Base-by-base conservation (phyloP, 2,888 invertebrate genomes). In the Oxystoma pomonae region DNA sequence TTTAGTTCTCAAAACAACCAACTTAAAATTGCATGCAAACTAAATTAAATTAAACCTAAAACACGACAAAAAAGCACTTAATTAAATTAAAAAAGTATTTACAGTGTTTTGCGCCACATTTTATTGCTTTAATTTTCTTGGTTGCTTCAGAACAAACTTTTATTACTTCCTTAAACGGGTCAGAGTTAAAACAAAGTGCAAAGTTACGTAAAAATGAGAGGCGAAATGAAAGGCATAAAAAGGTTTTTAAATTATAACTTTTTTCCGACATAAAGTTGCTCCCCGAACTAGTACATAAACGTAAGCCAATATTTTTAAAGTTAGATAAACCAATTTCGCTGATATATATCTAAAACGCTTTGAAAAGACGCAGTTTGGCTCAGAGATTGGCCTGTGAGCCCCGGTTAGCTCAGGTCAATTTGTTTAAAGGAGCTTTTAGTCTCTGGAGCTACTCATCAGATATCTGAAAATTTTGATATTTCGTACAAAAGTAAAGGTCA, bases 71-170 rank as follows among this genome's bases (percentile, higher is more conserved):
- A 35, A 35, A 35, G 12, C 3, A 12, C 12, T 3, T 35, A 35
- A 35, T 35, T 35, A 35, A 35, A 35, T 35, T 35, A 35, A 35
- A 35, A 12, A 59, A 59, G 18, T 53, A 53, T 53, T 22, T 59
- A 53, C 22, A 17, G 22, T 50, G 52, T 53, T 59, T 17, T 59
- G 59, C 53, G 53, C 59, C 59, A 53, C 35, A 35, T 35, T 59
- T 59, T 59, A 53, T 52, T 59, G 53, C 53, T 59, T 53, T 59
- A 59, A 59, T 59, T 59, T 59, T 59, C 59, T 52, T 53, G n/a
- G 53, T 51, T 17, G 59, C 22, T 53, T 22, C 53, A 53, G 53
- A 16, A 59, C 19, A 20, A 59, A 18, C 53, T 21, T 59, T 59
- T 59, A 59, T 59, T 59, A 52, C 53, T 53, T 59, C 18, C 20